These are phyloP conservation scores for Trachemys scripta DNA, from an alignment of 2,113 vertebrate species.

Conservation along the genomic window DNA sequence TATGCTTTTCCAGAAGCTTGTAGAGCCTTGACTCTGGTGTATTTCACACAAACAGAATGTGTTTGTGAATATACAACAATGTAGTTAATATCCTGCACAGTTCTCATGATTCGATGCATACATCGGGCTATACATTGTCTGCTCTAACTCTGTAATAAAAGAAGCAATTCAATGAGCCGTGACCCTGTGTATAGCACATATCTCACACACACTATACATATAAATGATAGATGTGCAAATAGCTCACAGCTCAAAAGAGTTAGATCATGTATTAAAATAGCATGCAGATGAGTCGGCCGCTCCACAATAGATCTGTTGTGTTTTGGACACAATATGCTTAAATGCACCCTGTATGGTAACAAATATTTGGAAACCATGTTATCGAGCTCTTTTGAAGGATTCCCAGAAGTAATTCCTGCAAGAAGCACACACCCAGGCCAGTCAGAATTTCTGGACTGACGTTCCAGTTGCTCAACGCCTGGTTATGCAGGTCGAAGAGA, in stretches of 20 bases:
- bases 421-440: conserved; percentile 68
- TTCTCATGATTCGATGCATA: neutral
- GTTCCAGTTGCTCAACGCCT: conserved; percentile 67
- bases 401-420: conserved; percentile 50
- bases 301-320: neutral
- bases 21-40: neutral
- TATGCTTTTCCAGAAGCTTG: neutral
- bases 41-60: neutral
- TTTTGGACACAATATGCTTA: neutral
- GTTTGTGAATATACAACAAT: neutral
- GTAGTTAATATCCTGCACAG: neutral
- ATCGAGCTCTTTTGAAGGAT: conserved; percentile 22
- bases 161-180: neutral
- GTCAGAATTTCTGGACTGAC: conserved; percentile 71
- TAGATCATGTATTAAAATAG: neutral
- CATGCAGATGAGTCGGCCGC: neutral
- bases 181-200: neutral
- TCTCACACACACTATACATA: neutral
- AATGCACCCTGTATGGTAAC: neutral
- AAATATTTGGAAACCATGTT: conserved; percentile 6
- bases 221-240: neutral
- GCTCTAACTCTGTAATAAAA: neutral
- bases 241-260: neutral
- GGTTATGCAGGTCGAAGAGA: conserved; percentile 68
- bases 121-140: neutral